Evolutionary conservation across 1,140 invertebrate species (phyloP).

Genomic region (Anagrus nilaparvatae): DNA sequence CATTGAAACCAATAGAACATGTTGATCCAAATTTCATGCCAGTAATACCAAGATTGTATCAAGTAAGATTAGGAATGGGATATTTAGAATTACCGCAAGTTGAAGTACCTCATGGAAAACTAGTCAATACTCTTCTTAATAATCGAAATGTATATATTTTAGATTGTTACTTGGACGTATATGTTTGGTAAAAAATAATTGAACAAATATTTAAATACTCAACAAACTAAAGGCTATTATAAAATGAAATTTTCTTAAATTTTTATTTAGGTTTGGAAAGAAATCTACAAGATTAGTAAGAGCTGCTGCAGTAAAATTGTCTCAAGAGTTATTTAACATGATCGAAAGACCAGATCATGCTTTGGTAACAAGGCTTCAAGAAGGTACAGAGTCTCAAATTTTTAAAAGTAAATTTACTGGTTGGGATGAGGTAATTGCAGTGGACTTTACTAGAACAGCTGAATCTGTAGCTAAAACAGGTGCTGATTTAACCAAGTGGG

Average conservation of each 20-base stretch:
- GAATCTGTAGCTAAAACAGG: slow-evolving; percentile 94
- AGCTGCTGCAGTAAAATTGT: slow-evolving; percentile 91
- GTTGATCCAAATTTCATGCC: slow-evolving; percentile 70
- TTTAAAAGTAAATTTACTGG: slow-evolving; percentile 96
- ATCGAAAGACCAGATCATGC: slow-evolving; percentile 83
- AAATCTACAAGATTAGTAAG: slow-evolving; percentile 93
- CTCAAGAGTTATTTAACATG: slow-evolving; percentile 89
- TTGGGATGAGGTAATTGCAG: slow-evolving; percentile 98
- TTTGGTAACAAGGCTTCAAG: slow-evolving; percentile 77
- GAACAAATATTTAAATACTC: slow-evolving; percentile 3
- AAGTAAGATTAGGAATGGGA: slow-evolving; percentile 94
- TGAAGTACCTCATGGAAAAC: slow-evolving; percentile 67
- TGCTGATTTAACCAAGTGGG: slow-evolving; percentile 91
- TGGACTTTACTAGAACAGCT: slow-evolving; percentile 97
- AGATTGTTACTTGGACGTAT: slow-evolving; percentile 93
- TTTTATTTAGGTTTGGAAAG: slow-evolving; percentile 76
- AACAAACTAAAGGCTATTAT: slow-evolving; percentile 3
- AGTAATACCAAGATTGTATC: slow-evolving; percentile 74
- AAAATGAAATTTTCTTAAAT: slow-evolving; percentile 1
- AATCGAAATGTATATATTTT: slow-evolving; percentile 96
- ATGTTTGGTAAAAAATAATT: slow-evolving; percentile 73
- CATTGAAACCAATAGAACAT: slow-evolving; percentile 49
- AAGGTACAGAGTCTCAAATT: slow-evolving; percentile 77
- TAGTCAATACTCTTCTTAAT: slow-evolving; percentile 65
- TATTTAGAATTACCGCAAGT: slow-evolving; percentile 97